Evolutionary conservation across 2,113 vertebrate species (phyloP), one percentile per base, ranked within the genome.

Genomic region (Ciconia maguari): DNA sequence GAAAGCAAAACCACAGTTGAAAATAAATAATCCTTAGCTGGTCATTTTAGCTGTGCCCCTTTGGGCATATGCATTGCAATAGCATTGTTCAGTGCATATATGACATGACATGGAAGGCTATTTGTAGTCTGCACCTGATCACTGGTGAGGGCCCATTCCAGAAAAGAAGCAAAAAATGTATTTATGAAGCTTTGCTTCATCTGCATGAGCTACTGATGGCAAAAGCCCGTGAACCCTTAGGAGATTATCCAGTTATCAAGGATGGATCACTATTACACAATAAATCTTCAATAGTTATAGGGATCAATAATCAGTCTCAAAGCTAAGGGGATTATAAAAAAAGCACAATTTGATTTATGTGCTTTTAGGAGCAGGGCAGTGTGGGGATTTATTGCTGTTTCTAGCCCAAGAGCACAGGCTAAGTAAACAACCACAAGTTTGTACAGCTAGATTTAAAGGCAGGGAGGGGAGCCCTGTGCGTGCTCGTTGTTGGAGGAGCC

Each of bases 221-320:
- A 93, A 80, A 91, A 94, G 44, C 85, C 49, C 72, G 41, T 13
- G 1, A 79, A 89, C 62, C 77, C 84, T 83, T 88, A 77, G 84
- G 87, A 94, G 89, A 96, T 92, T 89, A 90, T 79, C 46, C 70
- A 62, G 58, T 95, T 96, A 95, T 95, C 89, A 93, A 94, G 89
- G 64, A 85, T 90, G 89, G 87, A 74, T 96, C 81, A 58, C 93
- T 94, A 54, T 95, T 86, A 75, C 2, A 21, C 94, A 90, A 94
- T 96, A 96, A 95, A 96, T 96, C 94, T 95, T 90, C 87, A 77
- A 36, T 78, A 90, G 95, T 97, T 97, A 62, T n/a, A 94, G 87
- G 94, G 94, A 96, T 97, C 95, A 91, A 97, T 97, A 95, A 95
- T 93, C 84, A 66, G 96, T 93, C 94, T 93, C 94, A 94, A 95